Conservation (phyloP, 1,140 invertebrate genomes). For the Meloidogyne floridensis region DNA sequence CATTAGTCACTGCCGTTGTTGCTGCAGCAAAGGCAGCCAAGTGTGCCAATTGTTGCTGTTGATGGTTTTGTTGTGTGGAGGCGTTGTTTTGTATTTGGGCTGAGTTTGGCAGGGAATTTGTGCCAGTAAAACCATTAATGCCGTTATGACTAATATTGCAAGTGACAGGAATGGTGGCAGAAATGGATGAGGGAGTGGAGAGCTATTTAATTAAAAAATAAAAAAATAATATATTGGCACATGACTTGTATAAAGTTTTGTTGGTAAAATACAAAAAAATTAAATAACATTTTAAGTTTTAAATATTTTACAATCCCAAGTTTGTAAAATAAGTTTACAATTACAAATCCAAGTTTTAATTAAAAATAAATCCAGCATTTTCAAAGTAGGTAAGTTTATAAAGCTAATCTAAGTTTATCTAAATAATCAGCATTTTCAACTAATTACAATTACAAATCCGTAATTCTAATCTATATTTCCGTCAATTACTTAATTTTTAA, state of each 20-base stretch:
- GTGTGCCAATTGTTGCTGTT: constrained; percentile 28
- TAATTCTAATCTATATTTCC: too few species aligned
- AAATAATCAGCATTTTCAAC: too few species aligned
- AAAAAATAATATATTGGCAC: background rate
- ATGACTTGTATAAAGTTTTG: background rate
- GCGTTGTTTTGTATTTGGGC: background rate
- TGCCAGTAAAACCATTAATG: background rate
- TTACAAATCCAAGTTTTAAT: too few species aligned
- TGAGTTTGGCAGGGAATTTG: background rate
- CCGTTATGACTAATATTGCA: constrained; percentile 15
- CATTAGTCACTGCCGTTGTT: constrained; percentile 30
- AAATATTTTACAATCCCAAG: too few species aligned
- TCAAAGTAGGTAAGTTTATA: too few species aligned
- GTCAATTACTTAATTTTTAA: too few species aligned
- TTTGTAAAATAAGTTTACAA: too few species aligned
- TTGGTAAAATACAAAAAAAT: too few species aligned
- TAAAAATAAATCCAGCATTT: too few species aligned
- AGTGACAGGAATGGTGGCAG: constrained; percentile 28
- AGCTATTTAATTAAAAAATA: background rate
- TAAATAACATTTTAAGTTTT: too few species aligned
- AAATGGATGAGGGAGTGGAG: constrained; percentile 11
- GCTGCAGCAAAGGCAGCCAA: constrained; percentile 27
- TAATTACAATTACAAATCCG: too few species aligned
- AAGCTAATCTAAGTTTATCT: too few species aligned
- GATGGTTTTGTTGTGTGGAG: background rate